Conservation (phyloP, 2,113 vertebrate species). For the human region GRCh38 chr5:82680501-82681000, state of each 20-base stretch:
- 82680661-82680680: background rate
- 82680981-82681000: background rate
- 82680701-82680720: background rate
- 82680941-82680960: background rate
- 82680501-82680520: background rate
- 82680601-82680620: background rate
- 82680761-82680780: background rate
- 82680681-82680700: background rate
- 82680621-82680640: background rate
- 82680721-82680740: background rate
- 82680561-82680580: background rate
- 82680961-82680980: conserved; percentile 16
- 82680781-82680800: conserved; percentile 12
- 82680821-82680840: background rate
- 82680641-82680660: background rate
- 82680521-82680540: background rate
- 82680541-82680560: background rate
- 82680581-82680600: background rate
- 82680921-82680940: background rate
- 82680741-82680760: background rate
- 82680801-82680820: background rate
- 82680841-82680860: background rate
- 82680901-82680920: background rate
- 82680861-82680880: background rate
- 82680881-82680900: background rate